A percentile compares a stretch with the other conserved stretches of the same genome.
phyloP scores from a whole-genome alignment of 2,888 invertebrate species.

The Exephanes ischioxanthus region DNA sequence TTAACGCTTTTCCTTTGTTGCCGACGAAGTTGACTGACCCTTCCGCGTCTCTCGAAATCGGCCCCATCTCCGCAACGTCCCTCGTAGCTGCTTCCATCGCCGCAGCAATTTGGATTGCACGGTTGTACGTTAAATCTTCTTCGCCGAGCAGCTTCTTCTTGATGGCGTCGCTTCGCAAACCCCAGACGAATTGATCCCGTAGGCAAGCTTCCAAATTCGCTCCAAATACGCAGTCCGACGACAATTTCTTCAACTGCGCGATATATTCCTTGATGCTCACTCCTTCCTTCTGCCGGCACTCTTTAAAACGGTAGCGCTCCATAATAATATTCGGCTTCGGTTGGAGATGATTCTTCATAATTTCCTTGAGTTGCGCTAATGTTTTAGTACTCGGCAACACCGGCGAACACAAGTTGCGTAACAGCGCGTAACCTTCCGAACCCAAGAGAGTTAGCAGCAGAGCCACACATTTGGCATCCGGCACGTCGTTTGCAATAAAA shows the following conservation, averaged over 20 bases:
- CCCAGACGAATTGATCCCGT: slow-evolving; percentile 48
- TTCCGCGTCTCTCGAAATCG: background rate
- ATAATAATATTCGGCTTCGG: slow-evolving; percentile 63
- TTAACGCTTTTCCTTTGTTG: slow-evolving; percentile 13
- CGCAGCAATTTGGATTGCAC: slow-evolving; percentile 12
- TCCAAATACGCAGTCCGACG: slow-evolving; percentile 29
- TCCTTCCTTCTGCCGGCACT: slow-evolving; percentile 58
- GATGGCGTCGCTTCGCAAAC: slow-evolving; percentile 18
- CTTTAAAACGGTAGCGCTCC: slow-evolving; percentile 64
- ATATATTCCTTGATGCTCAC: slow-evolving; percentile 57
- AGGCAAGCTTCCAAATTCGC: slow-evolving; percentile 1
- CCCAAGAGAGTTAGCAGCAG: slow-evolving; percentile 59
- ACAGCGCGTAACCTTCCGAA: slow-evolving; percentile 47
- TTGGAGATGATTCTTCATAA: slow-evolving; percentile 63
- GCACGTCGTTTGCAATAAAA: slow-evolving; percentile 57
- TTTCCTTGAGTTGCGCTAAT: slow-evolving; percentile 43
- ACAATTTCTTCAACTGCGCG: slow-evolving; percentile 51
- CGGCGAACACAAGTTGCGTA: slow-evolving; percentile 65
- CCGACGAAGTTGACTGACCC: background rate
- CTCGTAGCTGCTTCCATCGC: slow-evolving; percentile 16
- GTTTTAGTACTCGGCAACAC: slow-evolving; percentile 51
- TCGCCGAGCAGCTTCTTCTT: slow-evolving; percentile 42
- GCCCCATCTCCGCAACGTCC: slow-evolving; percentile 39
- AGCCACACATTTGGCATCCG: slow-evolving; percentile 40
- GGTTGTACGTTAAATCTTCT: background rate